Evolutionary conservation across 1,140 invertebrate genomes (phyloP).

Genomic region (Sitophilus oryzae): DNA sequence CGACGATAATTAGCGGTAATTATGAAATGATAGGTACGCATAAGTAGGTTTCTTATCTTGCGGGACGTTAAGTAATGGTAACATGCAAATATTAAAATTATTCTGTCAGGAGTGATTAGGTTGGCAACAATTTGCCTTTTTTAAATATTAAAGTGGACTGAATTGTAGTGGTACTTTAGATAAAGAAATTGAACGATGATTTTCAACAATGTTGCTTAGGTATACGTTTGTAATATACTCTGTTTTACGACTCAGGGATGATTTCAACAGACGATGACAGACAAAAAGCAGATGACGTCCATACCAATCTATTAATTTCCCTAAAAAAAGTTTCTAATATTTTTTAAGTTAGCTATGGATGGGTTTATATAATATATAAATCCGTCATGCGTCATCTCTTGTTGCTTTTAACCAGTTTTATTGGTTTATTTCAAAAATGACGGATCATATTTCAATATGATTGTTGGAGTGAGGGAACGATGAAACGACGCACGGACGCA

Average conservation of each 20-base stretch:
- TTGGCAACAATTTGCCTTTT: neutral
- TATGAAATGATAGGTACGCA: neutral
- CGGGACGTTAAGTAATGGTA: neutral
- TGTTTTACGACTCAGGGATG: neutral
- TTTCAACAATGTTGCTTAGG: neutral
- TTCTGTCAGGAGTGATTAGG: neutral
- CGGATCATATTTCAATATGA: no score
- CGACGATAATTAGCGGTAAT: neutral
- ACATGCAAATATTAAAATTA: neutral
- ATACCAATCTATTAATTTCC: no score
- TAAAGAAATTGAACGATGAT: neutral
- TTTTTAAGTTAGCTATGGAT: no score
- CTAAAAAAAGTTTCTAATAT: no score
- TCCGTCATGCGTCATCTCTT: no score
- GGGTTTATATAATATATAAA: no score
- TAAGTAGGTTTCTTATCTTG: neutral
- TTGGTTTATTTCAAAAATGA: no score
- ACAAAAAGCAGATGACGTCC: no score
- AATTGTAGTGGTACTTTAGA: neutral
- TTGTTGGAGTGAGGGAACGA: no score
- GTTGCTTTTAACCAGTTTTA: no score
- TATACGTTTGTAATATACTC: neutral
- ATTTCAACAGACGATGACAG: neutral
- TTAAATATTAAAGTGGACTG: neutral
- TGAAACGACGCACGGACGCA: no score